Percentiles rank a stretch among this genome's conserved stretches.
Evolutionary conservation across 2,888 invertebrate genomes (phyloP).

Genomic region (Phorcus lineatus): DNA sequence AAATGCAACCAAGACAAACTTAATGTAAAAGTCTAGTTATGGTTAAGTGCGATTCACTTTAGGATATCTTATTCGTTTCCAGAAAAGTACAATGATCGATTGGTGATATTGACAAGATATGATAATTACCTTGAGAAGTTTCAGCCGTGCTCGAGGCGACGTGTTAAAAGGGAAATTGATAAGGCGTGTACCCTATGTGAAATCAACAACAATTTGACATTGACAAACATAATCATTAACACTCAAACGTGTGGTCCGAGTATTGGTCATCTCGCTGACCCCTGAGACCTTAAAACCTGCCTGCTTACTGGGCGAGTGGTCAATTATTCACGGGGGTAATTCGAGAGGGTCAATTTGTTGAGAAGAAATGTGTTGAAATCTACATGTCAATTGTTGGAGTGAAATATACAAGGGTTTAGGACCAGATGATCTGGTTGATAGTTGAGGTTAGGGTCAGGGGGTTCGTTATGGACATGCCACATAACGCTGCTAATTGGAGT

Average conservation of each 20-base stretch:
- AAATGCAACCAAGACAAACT: too few species aligned
- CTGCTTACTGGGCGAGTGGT: background rate
- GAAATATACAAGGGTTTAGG: conserved; percentile 10
- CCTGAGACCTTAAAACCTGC: background rate
- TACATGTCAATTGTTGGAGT: conserved; percentile 5
- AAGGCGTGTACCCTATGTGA: background rate
- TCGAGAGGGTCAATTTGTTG: conserved; percentile 6
- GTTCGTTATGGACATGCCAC: background rate
- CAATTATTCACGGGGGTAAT: conserved; percentile 22
- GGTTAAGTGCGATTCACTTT: too few species aligned
- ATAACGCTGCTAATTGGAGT: conserved; percentile 3
- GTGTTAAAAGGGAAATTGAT: conserved; percentile 19
- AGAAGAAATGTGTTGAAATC: conserved; percentile 11
- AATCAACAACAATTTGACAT: conserved; percentile 22
- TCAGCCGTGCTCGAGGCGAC: background rate
- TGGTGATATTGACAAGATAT: background rate
- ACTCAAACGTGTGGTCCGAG: background rate
- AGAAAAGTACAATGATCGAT: background rate
- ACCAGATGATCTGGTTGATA: conserved; percentile 11
- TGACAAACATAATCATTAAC: conserved; percentile 19
- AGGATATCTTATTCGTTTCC: background rate
- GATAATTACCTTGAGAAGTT: background rate
- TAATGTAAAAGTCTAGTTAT: too few species aligned
- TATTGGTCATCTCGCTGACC: background rate
- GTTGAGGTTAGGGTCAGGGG: background rate